A percentile compares a stretch with the other conserved stretches of the same genome.
phyloP scores from a whole-genome alignment of 1,140 invertebrate genomes.

The Stegodyphus dumicola region DNA sequence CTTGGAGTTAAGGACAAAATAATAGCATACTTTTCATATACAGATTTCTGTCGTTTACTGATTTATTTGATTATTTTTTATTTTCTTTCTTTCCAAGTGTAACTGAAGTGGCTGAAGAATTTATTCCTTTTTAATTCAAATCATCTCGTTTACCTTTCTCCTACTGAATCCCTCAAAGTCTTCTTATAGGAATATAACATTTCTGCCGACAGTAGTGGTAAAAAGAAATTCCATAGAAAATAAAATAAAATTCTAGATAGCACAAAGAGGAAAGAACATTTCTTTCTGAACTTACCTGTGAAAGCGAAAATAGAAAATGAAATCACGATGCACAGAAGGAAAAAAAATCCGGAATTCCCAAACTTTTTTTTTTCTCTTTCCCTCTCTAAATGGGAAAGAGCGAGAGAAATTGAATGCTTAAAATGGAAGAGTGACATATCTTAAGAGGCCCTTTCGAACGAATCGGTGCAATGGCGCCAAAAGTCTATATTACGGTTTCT shows the following conservation, averaged over 20 bases:
- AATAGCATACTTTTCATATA: too few relatives aligned
- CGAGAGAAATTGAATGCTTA: constrained; percentile 33
- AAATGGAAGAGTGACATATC: constrained; percentile 15
- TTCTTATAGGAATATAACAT: constrained; percentile 55
- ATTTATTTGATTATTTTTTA: too few relatives aligned
- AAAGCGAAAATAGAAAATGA: constrained; percentile 58
- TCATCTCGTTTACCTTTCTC: constrained; percentile 42
- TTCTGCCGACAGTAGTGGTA: constrained; percentile 20
- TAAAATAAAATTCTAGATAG: constrained; percentile 1
- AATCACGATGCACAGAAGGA: constrained; percentile 33
- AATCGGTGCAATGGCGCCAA: background rate
- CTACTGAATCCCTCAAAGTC: constrained; percentile 37
- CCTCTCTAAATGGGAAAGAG: constrained; percentile 4
- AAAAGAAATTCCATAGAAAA: constrained; percentile 25
- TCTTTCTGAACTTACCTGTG: constrained; percentile 23
- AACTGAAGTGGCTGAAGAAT: constrained; percentile 38
- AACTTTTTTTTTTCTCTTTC: background rate
- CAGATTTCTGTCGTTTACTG: background rate
- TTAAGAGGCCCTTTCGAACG: background rate
- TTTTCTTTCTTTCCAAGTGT: constrained; percentile 31
- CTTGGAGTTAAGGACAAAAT: too few relatives aligned
- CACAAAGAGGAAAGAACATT: background rate
- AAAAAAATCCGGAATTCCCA: background rate
- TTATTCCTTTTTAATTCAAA: constrained; percentile 31
- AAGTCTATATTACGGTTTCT: background rate